Percentiles rank a stretch among this genome's conserved stretches.
Conservation (phyloP, 1,140 invertebrate species). For the Gryllus bimaculatus region DNA sequence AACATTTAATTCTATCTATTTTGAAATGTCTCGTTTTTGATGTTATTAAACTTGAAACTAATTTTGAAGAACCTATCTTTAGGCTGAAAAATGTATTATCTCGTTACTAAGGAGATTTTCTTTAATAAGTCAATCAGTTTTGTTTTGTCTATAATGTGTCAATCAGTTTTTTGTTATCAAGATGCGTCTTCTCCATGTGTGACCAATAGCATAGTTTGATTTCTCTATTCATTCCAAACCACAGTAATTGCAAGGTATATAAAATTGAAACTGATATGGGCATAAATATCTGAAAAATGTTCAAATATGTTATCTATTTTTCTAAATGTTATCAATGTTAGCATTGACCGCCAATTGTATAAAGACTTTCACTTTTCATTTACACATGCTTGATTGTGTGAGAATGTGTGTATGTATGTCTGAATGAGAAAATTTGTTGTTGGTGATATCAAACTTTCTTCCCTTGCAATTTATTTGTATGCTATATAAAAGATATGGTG, state of each 20-base stretch:
- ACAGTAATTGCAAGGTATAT: slow-evolving; percentile 17
- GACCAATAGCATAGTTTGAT: neutral
- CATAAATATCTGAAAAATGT: slow-evolving; percentile 3
- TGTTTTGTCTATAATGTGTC: neutral
- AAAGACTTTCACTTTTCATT: neutral
- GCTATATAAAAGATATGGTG: neutral
- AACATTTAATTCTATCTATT: no score
- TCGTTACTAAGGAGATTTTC: no score
- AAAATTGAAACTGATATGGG: slow-evolving; percentile 12
- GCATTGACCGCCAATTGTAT: neutral
- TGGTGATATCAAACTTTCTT: neutral
- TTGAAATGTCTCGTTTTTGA: no score
- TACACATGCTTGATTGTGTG: neutral
- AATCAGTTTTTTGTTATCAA: neutral
- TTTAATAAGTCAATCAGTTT: neutral
- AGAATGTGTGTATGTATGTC: neutral
- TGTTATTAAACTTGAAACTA: no score
- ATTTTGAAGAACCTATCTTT: no score
- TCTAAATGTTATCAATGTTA: slow-evolving; percentile 9
- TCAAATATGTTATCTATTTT: slow-evolving; percentile 15
- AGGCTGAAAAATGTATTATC: no score
- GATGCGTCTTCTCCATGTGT: neutral
- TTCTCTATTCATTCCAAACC: slow-evolving; percentile 14
- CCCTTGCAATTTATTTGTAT: slow-evolving; percentile 1
- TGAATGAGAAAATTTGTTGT: neutral